Evolutionary conservation across 2,888 invertebrate genomes (phyloP).

Genomic region (Pristionchus fissidentatus): DNA sequence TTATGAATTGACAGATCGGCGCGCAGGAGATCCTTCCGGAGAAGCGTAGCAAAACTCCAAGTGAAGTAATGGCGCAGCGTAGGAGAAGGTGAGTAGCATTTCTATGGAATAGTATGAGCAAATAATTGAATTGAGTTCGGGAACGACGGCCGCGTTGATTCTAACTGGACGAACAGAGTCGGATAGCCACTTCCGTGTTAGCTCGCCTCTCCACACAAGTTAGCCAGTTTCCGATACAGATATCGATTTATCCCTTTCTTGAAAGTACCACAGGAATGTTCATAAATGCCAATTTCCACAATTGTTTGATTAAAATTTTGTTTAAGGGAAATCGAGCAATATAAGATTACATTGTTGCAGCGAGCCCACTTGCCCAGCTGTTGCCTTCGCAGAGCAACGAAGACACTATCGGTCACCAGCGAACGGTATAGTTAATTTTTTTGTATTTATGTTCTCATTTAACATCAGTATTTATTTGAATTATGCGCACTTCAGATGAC

Average conservation of each 20-base stretch:
- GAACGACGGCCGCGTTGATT: slow-evolving; percentile 9
- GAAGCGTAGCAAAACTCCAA: slow-evolving; percentile 3
- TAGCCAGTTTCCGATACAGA: not conserved
- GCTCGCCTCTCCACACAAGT: slow-evolving; percentile 15
- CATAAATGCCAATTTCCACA: too few species aligned
- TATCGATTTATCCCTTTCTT: not conserved
- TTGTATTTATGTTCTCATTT: not conserved
- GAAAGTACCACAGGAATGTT: not conserved
- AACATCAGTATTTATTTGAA: not conserved
- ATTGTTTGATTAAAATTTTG: slow-evolving; percentile 1
- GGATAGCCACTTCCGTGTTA: slow-evolving; percentile 33
- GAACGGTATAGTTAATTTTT: not conserved
- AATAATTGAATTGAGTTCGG: not conserved
- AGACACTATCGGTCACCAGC: slow-evolving; percentile 21
- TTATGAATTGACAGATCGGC: not conserved
- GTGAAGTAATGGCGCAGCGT: slow-evolving; percentile 18
- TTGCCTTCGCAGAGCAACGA: not conserved
- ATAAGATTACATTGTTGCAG: not conserved
- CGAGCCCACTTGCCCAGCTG: not conserved
- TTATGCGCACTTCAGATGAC: not conserved
- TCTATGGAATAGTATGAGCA: not conserved
- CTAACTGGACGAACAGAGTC: slow-evolving; percentile 6
- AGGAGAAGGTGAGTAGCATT: not conserved
- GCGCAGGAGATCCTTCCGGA: slow-evolving; percentile 29
- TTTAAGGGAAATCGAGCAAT: too few species aligned